Evolutionary conservation across 2,797 vertebrate genomes (phyloP).

Genomic region (Furcifer pardalis): DNA sequence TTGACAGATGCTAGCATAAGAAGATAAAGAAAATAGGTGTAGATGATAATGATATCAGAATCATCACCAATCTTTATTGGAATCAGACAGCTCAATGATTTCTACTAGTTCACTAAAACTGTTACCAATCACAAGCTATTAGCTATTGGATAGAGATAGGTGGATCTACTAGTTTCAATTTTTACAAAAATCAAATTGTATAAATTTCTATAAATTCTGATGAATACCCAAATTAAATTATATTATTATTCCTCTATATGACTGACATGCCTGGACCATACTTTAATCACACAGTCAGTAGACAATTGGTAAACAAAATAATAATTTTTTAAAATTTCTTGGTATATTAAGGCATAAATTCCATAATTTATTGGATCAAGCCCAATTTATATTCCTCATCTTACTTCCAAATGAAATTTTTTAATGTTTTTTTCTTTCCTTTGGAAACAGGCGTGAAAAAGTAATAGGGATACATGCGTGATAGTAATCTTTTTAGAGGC

Average conservation of each 20-base stretch:
- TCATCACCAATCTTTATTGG: too few species aligned
- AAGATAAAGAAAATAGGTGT: too few species aligned
- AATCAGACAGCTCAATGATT: too few species aligned
- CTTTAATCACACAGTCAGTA: neutral
- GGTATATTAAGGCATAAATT: neutral
- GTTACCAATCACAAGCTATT: neutral
- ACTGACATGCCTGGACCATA: neutral
- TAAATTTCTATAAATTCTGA: too few species aligned
- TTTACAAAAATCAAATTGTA: too few species aligned
- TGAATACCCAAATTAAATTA: too few species aligned
- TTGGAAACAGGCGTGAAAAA: constrained; percentile 19
- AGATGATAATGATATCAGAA: too few species aligned
- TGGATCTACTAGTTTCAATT: neutral
- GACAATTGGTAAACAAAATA: constrained; percentile 22
- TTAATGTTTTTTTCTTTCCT: constrained; percentile 4
- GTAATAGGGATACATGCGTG: neutral
- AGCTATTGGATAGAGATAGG: neutral
- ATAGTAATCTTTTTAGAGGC: neutral
- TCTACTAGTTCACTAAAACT: neutral
- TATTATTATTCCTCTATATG: too few species aligned
- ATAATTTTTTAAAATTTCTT: constrained; percentile 21
- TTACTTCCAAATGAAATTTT: constrained; percentile 1
- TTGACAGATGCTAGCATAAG: too few species aligned
- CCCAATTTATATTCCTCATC: neutral
- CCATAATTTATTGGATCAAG: neutral